Conservation (phyloP, 2,888 invertebrate genomes). For the Thereva nobilitata region DNA sequence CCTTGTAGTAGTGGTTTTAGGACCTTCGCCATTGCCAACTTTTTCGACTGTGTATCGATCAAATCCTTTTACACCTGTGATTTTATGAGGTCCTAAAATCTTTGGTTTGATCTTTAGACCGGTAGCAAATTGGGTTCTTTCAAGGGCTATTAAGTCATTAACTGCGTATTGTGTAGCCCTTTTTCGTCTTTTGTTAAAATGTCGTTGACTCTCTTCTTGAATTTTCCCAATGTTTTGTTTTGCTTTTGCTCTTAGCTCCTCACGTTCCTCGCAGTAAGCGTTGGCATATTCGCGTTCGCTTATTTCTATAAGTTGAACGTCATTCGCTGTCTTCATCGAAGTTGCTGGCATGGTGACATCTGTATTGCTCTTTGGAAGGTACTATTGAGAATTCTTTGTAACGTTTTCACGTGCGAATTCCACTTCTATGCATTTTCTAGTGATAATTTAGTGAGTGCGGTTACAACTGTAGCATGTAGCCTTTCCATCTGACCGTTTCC, state of each 20-base stretch:
- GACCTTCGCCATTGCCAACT: neutral
- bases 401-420: conserved; percentile 44
- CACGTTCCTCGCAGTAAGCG: conserved; percentile 16
- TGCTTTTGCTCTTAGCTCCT: conserved; percentile 8
- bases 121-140: neutral
- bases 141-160: neutral
- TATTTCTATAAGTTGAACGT: conserved; percentile 4
- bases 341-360: neutral
- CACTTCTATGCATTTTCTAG: conserved; percentile 44
- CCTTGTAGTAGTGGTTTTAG: neutral
- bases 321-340: conserved; percentile 11
- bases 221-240: conserved; percentile 4
- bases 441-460: conserved; percentile 35
- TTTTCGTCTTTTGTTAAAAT: conserved; percentile 22
- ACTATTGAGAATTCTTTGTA: conserved; percentile 41
- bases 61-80: neutral
- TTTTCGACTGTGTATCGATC: conserved; percentile 3
- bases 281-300: neutral
- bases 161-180: neutral
- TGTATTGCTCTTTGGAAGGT: neutral
- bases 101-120: neutral
- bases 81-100: conserved; percentile 5
- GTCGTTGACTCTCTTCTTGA: conserved; percentile 15
- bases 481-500: conserved; percentile 41
- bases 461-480: conserved; percentile 34